phyloP scores from a whole-genome alignment of 2,113 vertebrate species.

The Amphilophus citrinellus region DNA sequence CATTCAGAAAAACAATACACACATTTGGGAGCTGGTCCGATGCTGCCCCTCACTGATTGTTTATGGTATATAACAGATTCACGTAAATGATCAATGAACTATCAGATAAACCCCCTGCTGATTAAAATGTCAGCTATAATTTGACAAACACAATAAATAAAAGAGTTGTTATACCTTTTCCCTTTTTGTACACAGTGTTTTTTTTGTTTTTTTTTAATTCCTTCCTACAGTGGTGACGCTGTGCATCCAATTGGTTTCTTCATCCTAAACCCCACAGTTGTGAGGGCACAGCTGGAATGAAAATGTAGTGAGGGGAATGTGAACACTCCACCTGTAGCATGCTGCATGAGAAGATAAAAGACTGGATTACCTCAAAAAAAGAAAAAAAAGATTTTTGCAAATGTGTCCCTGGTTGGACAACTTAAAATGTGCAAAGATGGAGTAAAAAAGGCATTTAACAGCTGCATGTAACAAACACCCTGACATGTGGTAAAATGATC shows the following conservation, averaged over 20 bases:
- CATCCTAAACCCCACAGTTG: background rate
- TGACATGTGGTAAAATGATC: background rate
- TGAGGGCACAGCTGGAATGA: constrained; percentile 3
- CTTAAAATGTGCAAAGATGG: background rate
- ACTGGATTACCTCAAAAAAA: background rate
- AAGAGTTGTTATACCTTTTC: background rate
- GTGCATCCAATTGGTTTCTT: background rate
- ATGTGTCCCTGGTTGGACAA: rapidly evolving
- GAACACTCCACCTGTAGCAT: background rate
- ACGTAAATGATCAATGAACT: background rate
- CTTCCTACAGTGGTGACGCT: background rate
- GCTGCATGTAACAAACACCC: constrained; percentile 18
- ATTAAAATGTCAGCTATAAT: constrained; percentile 1
- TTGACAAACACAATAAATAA: constrained; percentile 32
- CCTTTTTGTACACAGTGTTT: background rate
- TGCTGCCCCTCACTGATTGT: background rate
- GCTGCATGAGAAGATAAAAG: background rate
- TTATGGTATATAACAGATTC: background rate
- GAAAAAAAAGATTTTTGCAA: background rate
- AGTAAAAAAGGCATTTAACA: background rate
- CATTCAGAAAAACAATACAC: background rate
- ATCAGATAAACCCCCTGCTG: background rate
- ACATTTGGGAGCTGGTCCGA: background rate
- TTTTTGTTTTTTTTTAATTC: rapidly evolving
- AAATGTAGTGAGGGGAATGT: background rate